Conservation (phyloP, 2,797 vertebrate genomes). For the Perodicticus potto region DNA sequence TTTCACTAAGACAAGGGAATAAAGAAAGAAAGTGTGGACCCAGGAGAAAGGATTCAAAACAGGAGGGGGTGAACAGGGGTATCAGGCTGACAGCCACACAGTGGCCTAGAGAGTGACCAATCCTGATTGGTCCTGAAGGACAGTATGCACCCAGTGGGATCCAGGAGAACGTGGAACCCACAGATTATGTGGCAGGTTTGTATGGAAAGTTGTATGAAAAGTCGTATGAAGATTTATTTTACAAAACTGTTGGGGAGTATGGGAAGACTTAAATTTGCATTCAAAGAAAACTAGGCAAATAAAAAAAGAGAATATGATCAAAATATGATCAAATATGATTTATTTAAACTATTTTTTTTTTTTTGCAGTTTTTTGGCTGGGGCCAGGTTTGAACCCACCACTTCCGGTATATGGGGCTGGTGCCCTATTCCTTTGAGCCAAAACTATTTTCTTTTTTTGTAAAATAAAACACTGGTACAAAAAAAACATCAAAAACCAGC, state of each 20-base stretch:
- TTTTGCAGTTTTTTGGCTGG: too few species aligned
- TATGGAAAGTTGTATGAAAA: background rate
- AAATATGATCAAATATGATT: too few species aligned
- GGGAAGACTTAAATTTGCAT: background rate
- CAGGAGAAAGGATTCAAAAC: background rate
- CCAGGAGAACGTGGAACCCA: background rate
- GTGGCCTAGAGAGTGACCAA: background rate
- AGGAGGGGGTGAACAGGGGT: background rate
- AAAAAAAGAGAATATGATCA: too few species aligned
- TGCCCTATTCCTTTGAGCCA: too few species aligned
- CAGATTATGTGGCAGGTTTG: background rate
- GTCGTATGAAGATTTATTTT: background rate
- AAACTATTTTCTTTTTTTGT: background rate
- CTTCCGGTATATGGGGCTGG: too few species aligned
- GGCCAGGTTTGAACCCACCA: too few species aligned
- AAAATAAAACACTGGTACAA: background rate
- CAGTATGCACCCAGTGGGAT: too few species aligned
- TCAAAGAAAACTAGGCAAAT: background rate
- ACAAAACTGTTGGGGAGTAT: background rate
- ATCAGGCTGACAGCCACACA: background rate
- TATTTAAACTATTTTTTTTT: background rate
- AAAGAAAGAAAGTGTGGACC: background rate
- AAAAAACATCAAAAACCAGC: background rate
- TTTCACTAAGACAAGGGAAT: background rate
- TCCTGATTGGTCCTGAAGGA: background rate